These are phyloP conservation scores for Lasius platythorax DNA, from an alignment of 2,888 invertebrate species.

Conservation along the genomic window DNA sequence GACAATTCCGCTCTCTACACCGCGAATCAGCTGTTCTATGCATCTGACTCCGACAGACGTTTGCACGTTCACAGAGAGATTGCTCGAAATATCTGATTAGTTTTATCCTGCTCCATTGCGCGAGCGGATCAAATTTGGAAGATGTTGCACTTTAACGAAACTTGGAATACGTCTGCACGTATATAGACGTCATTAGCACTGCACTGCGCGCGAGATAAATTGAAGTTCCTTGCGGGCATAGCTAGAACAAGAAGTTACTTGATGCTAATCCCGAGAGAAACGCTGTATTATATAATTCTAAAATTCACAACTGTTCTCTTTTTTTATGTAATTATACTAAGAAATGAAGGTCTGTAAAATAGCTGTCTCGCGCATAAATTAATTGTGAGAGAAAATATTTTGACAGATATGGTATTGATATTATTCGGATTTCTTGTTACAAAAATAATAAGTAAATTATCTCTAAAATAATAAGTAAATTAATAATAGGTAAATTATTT, in stretches of 20 bases:
- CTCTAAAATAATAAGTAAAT: too few species aligned
- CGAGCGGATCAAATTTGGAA: neutral
- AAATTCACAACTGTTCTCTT: neutral
- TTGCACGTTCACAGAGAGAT: neutral
- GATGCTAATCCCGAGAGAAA: neutral
- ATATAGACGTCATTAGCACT: slow-evolving; percentile 1
- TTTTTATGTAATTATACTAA: neutral
- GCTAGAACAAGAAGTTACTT: neutral
- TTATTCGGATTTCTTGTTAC: neutral
- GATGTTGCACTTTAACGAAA: neutral
- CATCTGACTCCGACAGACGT: neutral
- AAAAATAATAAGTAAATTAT: neutral
- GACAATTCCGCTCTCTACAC: neutral
- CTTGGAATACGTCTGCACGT: neutral
- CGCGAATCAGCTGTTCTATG: neutral
- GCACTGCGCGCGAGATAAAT: slow-evolving; percentile 20
- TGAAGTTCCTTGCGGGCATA: neutral
- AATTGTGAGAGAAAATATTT: neutral
- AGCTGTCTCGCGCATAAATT: neutral
- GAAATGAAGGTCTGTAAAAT: neutral
- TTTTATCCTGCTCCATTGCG: neutral
- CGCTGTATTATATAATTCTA: neutral
- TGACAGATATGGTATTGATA: neutral
- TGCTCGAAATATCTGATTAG: slow-evolving; percentile 4
- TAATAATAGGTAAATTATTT: neutral